Percentiles rank a stretch among this genome's conserved stretches.
These are phyloP conservation scores for Drosophila multiciliata DNA, from an alignment of 2,888 invertebrate species.

Conservation along the genomic window DNA sequence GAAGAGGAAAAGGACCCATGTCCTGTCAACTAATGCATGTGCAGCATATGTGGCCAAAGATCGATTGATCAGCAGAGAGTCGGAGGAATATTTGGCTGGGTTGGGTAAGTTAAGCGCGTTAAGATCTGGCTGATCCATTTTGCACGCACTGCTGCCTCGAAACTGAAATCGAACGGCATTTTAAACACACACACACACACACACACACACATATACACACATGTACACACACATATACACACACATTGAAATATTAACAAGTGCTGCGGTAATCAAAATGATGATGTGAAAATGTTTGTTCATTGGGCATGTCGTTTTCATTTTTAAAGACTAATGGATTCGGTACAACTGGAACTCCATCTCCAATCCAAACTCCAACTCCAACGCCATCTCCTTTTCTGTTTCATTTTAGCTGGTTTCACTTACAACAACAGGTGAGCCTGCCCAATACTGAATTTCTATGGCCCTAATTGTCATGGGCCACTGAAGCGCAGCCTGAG, in stretches of 20 bases:
- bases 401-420: slow-evolving; percentile 40
- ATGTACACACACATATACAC: slow-evolving; percentile 1
- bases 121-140: slow-evolving; percentile 69
- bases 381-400: slow-evolving; percentile 2
- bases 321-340: slow-evolving; percentile 58
- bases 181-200: slow-evolving; percentile 9
- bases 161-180: slow-evolving; percentile 67
- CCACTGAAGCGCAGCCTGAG: slow-evolving; percentile 69
- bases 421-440: slow-evolving; percentile 54
- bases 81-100: neutral
- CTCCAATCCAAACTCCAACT: neutral
- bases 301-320: slow-evolving; percentile 68
- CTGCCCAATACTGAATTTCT: slow-evolving; percentile 52
- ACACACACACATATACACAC: slow-evolving; percentile 11
- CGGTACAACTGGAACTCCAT: slow-evolving; percentile 22
- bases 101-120: slow-evolving; percentile 52
- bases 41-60: slow-evolving; percentile 33
- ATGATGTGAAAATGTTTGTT: slow-evolving; percentile 77
- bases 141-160: slow-evolving; percentile 71
- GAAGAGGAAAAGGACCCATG: neutral
- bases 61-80: slow-evolving; percentile 1
- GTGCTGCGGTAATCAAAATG: slow-evolving; percentile 69
- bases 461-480: slow-evolving; percentile 76
- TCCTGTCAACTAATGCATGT: slow-evolving; percentile 24
- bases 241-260: neutral